A percentile compares a stretch with the other conserved stretches of the same genome.
Conservation (phyloP, 2,797 vertebrate species). For the Hypotaenidia okinawae region DNA sequence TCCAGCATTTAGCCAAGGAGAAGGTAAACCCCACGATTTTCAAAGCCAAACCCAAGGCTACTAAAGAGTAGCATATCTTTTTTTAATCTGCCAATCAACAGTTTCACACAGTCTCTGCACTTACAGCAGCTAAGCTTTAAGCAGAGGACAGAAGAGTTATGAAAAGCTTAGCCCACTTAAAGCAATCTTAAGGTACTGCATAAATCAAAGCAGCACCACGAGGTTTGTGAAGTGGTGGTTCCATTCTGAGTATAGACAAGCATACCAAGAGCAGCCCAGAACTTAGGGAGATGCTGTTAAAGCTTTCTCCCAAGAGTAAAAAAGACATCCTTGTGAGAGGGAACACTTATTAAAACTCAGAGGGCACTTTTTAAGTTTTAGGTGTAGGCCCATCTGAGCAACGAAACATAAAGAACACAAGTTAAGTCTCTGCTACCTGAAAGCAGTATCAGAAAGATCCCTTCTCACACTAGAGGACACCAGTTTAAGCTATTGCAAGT, state of each 20-base stretch:
- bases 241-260: background rate
- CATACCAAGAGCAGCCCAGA: background rate
- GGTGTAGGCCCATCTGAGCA: background rate
- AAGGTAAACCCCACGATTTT: background rate
- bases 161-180: background rate
- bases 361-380: background rate
- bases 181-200: background rate
- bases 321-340: background rate
- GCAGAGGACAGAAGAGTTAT: background rate
- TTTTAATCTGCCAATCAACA: background rate
- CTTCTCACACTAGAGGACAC: background rate
- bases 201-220: background rate
- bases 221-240: background rate
- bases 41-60: background rate
- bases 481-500: background rate
- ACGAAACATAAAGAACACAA: background rate
- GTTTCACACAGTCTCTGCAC: background rate
- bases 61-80: background rate
- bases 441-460: background rate
- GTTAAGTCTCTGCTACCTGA: background rate
- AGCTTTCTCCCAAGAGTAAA: background rate
- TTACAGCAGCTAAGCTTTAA: background rate
- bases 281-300: background rate
- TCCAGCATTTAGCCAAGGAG: background rate
- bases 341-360: background rate